These are phyloP conservation scores for Aegotheles bennettii DNA, from an alignment of 2,113 vertebrate genomes.

Conservation along the genomic window DNA sequence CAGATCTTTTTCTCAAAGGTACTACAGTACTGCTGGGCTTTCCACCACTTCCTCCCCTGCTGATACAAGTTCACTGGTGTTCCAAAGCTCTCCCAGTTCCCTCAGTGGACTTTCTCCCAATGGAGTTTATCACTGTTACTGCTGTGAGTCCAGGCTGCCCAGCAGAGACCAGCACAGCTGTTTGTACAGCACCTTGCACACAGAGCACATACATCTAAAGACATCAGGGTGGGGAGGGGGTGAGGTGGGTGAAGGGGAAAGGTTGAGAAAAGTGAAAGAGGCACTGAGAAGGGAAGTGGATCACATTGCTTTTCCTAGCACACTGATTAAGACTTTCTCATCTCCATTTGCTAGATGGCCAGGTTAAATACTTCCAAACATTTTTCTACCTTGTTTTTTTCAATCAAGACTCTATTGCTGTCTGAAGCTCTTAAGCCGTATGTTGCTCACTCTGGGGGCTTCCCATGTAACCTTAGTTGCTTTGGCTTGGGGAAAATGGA, in stretches of 20 bases:
- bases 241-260: not conserved
- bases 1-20: not conserved
- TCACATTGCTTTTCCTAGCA: not conserved
- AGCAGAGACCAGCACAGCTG: not conserved
- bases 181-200: not conserved
- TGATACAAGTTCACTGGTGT: not conserved
- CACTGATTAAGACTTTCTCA: not conserved
- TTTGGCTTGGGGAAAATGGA: not conserved
- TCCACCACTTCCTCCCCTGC: not conserved
- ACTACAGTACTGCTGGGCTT: not conserved
- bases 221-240: rapidly evolving
- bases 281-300: not conserved
- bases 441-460: not conserved
- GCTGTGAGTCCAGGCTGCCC: not conserved
- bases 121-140: not conserved
- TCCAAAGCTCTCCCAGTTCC: not conserved
- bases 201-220: not conserved
- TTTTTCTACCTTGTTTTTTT: not conserved
- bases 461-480: not conserved
- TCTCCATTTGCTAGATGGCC: not conserved
- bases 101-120: not conserved
- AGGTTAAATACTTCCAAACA: not conserved
- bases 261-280: not conserved
- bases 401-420: not conserved
- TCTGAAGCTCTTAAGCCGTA: not conserved